phyloP scores from a whole-genome alignment of 2,888 invertebrate genomes.

The Aromia moschata region DNA sequence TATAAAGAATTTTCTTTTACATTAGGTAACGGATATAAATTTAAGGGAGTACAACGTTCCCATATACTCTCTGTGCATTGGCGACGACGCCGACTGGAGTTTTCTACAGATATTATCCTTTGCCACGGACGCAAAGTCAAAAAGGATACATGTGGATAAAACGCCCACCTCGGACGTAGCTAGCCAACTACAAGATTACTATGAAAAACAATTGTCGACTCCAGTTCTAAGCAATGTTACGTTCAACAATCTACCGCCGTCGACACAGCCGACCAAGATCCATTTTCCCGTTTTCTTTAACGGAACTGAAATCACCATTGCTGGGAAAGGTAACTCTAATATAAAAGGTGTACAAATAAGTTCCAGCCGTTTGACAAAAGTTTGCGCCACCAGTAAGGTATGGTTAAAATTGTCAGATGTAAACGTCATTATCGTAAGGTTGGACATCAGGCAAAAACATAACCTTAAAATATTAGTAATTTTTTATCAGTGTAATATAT shows the following conservation, averaged over 20 bases:
- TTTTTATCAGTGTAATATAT: too few relatives aligned
- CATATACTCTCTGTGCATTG: constrained; percentile 74
- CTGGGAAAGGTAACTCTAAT: constrained; percentile 58
- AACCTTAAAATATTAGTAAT: too few relatives aligned
- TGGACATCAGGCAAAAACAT: too few relatives aligned
- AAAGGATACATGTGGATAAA: constrained; percentile 73
- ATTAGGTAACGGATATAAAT: constrained; percentile 62
- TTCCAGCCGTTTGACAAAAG: too few relatives aligned
- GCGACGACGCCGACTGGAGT: constrained; percentile 70
- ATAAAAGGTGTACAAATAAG: too few relatives aligned
- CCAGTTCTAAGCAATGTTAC: constrained; percentile 71
- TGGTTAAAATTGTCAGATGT: too few relatives aligned
- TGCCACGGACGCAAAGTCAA: constrained; percentile 70
- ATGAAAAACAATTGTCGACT: constrained; percentile 71
- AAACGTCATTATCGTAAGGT: too few relatives aligned
- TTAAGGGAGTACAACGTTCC: constrained; percentile 56
- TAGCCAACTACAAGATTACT: constrained; percentile 71
- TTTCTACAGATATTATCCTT: constrained; percentile 71
- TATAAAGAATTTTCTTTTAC: too few relatives aligned
- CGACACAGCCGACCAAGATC: constrained; percentile 62
- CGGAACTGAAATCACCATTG: constrained; percentile 71
- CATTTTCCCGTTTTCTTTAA: constrained; percentile 67
- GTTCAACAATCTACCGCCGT: constrained; percentile 66
- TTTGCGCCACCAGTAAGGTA: too few relatives aligned
- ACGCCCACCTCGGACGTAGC: constrained; percentile 64